Evolutionary conservation across 2,113 vertebrate genomes (phyloP).

Genomic region (Pavo muticus): DNA sequence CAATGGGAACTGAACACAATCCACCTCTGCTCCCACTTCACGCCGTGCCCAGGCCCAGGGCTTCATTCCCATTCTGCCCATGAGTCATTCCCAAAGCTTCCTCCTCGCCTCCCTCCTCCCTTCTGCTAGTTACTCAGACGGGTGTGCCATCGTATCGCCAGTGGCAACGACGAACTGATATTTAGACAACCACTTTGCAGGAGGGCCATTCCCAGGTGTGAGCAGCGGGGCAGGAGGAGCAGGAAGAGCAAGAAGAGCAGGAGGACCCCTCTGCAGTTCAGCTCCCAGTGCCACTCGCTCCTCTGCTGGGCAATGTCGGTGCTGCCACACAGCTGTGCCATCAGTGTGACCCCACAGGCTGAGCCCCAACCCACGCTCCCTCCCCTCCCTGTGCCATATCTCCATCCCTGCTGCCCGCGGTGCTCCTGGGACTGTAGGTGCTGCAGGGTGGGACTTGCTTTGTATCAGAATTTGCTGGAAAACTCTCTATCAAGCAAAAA

Average conservation of each 20-base stretch:
- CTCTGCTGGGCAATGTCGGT: neutral
- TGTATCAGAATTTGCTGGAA: neutral
- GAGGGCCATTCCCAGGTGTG: neutral
- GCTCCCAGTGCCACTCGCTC: fast-evolving
- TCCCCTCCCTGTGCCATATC: neutral
- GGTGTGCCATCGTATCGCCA: neutral
- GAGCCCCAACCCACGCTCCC: too few relatives aligned
- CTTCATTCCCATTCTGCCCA: constrained; percentile 21
- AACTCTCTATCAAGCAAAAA: neutral
- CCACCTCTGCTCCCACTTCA: neutral
- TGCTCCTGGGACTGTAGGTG: neutral
- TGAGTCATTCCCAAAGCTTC: constrained; percentile 1
- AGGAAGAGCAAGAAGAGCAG: neutral
- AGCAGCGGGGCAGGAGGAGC: neutral
- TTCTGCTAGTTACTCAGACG: neutral
- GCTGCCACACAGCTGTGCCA: fast-evolving
- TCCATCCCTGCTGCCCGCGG: neutral
- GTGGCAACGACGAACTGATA: neutral
- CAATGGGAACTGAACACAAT: fast-evolving
- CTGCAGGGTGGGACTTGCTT: neutral
- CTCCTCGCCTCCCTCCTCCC: neutral
- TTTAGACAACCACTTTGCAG: neutral
- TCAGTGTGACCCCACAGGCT: too few relatives aligned
- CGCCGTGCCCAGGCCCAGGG: neutral
- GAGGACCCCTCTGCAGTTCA: neutral